Evolutionary conservation across 2,113 vertebrate genomes (phyloP).

Genomic region (Bolborhynchus lineola): DNA sequence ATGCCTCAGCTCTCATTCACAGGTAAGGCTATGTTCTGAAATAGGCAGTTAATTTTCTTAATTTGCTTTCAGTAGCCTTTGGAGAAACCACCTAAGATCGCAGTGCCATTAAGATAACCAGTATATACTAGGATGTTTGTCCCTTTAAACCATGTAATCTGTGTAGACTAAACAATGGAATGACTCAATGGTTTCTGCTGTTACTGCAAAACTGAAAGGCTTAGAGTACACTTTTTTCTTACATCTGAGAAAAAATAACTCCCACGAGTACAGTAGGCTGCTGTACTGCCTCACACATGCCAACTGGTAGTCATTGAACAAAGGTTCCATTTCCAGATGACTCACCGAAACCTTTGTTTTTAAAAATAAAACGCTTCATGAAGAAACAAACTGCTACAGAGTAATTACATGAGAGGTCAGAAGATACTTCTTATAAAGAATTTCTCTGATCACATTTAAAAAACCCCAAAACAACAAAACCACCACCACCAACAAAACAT

Average conservation of each 20-base stretch:
- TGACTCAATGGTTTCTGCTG: not conserved
- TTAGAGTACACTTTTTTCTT: not conserved
- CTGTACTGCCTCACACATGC: not conserved
- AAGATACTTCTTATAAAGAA: not conserved
- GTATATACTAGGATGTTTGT: not conserved
- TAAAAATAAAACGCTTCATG: not conserved
- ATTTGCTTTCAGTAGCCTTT: not conserved
- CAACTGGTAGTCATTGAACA: not conserved
- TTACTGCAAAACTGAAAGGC: not conserved
- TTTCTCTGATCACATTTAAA: not conserved
- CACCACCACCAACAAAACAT: not conserved
- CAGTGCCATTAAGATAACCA: not conserved
- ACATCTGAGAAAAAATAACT: not conserved
- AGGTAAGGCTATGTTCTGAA: not conserved
- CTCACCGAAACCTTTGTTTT: not conserved
- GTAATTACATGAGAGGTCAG: not conserved
- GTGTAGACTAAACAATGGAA: not conserved
- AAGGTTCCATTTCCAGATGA: not conserved
- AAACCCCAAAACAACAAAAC: not conserved
- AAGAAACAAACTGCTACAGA: not conserved
- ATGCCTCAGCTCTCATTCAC: not conserved
- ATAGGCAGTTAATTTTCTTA: not conserved
- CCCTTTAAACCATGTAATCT: not conserved
- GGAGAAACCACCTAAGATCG: not conserved
- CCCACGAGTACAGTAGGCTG: not conserved